phyloP scores from a whole-genome alignment of 2,888 invertebrate genomes.

The Tryphoninae sp. region DNA sequence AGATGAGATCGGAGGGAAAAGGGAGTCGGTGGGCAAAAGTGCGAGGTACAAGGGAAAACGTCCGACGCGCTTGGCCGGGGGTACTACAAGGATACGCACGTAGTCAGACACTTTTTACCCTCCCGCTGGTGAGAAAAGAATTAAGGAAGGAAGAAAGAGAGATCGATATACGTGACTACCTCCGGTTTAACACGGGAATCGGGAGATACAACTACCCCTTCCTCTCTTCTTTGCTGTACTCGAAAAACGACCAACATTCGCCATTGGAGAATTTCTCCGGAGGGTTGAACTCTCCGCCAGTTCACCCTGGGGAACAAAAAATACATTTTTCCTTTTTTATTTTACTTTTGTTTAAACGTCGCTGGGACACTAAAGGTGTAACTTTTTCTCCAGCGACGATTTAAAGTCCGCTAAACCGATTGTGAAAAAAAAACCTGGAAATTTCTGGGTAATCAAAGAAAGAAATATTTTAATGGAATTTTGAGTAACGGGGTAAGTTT shows the following conservation, averaged over 20 bases:
- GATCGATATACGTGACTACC: constrained; percentile 56
- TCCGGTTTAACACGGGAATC: constrained; percentile 11
- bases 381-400: too few species aligned
- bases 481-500: too few species aligned
- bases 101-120: constrained; percentile 37
- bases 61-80: background rate
- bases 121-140: constrained; percentile 39
- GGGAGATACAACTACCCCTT: constrained; percentile 27
- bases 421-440: too few species aligned
- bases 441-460: too few species aligned
- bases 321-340: too few species aligned
- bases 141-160: constrained; percentile 33
- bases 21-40: constrained; percentile 8
- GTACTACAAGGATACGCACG: constrained; percentile 43
- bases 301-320: too few species aligned
- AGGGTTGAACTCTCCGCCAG: too few species aligned
- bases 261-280: too few species aligned
- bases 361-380: too few species aligned
- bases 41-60: constrained; percentile 12
- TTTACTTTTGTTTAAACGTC: too few species aligned
- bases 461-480: too few species aligned
- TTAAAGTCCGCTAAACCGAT: too few species aligned
- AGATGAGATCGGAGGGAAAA: constrained; percentile 43
- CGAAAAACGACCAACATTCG: background rate
- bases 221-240: constrained; percentile 20